Conservation (phyloP, 30 jellyfish, hydroid and myxozoan species). For the Hydra vulgaris region DNA sequence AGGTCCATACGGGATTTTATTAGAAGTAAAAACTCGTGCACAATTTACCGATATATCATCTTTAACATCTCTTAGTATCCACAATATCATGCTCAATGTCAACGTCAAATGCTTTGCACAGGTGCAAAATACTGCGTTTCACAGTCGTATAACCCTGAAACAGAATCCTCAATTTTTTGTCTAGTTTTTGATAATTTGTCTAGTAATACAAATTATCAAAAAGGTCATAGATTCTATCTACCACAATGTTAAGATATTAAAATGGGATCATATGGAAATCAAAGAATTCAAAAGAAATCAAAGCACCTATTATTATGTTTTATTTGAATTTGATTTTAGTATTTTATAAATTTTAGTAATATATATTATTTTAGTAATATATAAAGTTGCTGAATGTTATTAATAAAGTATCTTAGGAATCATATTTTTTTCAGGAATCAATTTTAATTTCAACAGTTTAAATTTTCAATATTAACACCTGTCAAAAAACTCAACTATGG, state of each 20-base stretch:
- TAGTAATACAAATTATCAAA: neutral
- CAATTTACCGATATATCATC: neutral
- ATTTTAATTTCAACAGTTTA: constrained; percentile 4
- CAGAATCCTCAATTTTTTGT: constrained; percentile 1
- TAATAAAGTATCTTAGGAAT: constrained; percentile 8
- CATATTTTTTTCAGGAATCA: neutral
- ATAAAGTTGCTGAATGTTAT: neutral
- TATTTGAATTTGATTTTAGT: constrained; percentile 5
- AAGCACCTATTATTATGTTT: neutral
- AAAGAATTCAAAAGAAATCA: too few species aligned
- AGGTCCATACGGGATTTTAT: constrained; percentile 7
- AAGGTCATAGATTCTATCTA: constrained; percentile 6
- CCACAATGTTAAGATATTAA: neutral
- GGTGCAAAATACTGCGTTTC: constrained; percentile 13
- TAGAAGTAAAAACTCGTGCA: constrained; percentile 6
- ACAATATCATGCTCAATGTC: neutral
- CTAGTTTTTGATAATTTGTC: neutral
- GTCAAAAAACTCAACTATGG: neutral
- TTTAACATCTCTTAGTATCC: constrained; percentile 4
- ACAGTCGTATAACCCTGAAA: constrained; percentile 21
- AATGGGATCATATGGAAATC: constrained; percentile 1
- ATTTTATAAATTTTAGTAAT: too few species aligned
- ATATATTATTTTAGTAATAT: too few species aligned
- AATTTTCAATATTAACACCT: neutral
- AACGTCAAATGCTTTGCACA: neutral